Evolutionary conservation across 1,140 invertebrate genomes (phyloP).

Genomic region (Lutraria rhynchaena): DNA sequence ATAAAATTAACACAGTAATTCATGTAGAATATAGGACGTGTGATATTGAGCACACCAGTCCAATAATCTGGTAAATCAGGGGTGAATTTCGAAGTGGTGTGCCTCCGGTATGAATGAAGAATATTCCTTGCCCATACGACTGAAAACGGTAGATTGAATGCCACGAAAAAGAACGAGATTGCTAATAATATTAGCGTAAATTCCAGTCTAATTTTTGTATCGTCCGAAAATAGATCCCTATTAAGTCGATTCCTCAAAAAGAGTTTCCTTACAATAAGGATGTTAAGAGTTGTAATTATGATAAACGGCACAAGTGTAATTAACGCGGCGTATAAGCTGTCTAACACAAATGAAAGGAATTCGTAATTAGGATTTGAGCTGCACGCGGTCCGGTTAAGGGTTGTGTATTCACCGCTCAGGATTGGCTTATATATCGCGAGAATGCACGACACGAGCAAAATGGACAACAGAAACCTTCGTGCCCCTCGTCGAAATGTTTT

Average conservation of each 20-base stretch:
- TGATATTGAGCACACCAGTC: constrained; percentile 37
- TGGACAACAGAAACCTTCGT: constrained; percentile 56
- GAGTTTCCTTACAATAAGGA: constrained; percentile 68
- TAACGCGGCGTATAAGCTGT: constrained; percentile 63
- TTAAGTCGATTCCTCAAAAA: constrained; percentile 53
- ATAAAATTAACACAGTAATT: constrained; percentile 78
- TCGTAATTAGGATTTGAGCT: constrained; percentile 54
- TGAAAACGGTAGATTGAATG: constrained; percentile 72
- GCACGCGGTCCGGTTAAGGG: constrained; percentile 31
- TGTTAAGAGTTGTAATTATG: constrained; percentile 66
- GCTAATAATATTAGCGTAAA: constrained; percentile 72
- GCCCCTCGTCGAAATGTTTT: constrained; percentile 52
- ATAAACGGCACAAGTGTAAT: constrained; percentile 69
- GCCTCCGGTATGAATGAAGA: background rate
- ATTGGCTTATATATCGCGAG: constrained; percentile 71
- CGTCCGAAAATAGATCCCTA: constrained; percentile 40
- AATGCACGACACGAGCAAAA: constrained; percentile 54
- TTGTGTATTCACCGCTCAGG: constrained; percentile 63
- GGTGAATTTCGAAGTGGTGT: background rate
- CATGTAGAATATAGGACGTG: constrained; percentile 72
- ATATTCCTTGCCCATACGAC: constrained; percentile 65
- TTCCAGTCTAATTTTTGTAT: constrained; percentile 65
- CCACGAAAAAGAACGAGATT: constrained; percentile 69
- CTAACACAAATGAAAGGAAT: constrained; percentile 66
- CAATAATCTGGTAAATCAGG: constrained; percentile 14